phyloP scores from a whole-genome alignment of 1,140 invertebrate species.

The Hylyphantes graminicola region DNA sequence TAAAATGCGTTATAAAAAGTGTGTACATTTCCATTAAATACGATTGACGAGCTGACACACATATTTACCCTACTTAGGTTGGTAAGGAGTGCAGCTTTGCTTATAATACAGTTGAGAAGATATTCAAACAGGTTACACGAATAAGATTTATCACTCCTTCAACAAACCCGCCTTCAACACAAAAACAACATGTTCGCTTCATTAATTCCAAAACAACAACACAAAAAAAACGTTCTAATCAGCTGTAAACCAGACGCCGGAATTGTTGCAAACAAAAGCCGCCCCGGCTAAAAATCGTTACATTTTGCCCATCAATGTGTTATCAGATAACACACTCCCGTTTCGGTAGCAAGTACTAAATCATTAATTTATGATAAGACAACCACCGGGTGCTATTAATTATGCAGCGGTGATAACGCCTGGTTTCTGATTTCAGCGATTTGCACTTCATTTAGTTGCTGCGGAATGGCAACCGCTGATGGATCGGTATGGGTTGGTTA shows the following conservation, averaged over 20 bases:
- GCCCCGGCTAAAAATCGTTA: conserved; percentile 36
- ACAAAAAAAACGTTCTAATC: neutral
- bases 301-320: conserved; percentile 20
- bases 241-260: neutral
- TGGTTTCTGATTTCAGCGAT: conserved; percentile 43
- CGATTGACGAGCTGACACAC: too few relatives aligned
- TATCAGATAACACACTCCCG: conserved; percentile 33
- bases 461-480: conserved; percentile 6
- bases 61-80: too few relatives aligned
- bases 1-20: too few relatives aligned
- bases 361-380: conserved; percentile 55
- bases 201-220: neutral
- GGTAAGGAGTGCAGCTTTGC: too few relatives aligned
- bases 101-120: too few relatives aligned
- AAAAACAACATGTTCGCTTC: neutral
- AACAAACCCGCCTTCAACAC: neutral
- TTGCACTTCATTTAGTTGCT: conserved; percentile 33
- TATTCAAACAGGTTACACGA: too few relatives aligned
- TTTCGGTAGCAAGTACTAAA: neutral
- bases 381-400: conserved; percentile 43
- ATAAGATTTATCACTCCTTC: neutral
- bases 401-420: conserved; percentile 47
- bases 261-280: neutral
- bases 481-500: conserved; percentile 24
- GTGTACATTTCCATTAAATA: too few relatives aligned